Base-by-base conservation (phyloP, 2,888 invertebrate genomes). In the Pseudanteris insignis region DNA sequence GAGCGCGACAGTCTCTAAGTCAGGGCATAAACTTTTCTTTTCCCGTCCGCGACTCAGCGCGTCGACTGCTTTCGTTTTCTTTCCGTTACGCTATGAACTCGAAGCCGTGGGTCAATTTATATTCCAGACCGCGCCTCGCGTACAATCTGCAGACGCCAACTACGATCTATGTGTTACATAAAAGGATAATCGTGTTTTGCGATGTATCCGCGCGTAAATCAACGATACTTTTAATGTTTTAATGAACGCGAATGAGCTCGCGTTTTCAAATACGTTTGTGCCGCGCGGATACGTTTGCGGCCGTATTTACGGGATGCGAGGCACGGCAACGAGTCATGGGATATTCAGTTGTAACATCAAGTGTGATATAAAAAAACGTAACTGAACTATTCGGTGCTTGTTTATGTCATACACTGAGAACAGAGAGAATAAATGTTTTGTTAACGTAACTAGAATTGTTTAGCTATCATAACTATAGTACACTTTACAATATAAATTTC, bases 61-160 rank as follows among this genome's bases (percentile, higher is more conserved):
- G n/a, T n/a, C 33, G 32, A 30, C 43, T 50, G 54, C 58, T 58
- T 58, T 63, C 63, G 47, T 59, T 63, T 63, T 59, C 61, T 44
- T 55, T 51, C 50, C 34, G 55, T 41, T 25, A 25, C 32, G 51
- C 51, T 18, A 36, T 41, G 36, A 51, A 51, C 46, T 51, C 61
- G 15, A 8, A 32, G 34, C 11, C 25, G 30, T 10, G 32, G 46
- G 46, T 55, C 41, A 54, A 62, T 62, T 62, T 62, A 51, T 62
- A 62, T 62, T 57, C 61, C 36, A 37, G 41, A 41, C 46, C 21
- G 51, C 33, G 32, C 47, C 51, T 47, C 46, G 32, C 24, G 30
- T 47, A 46, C 50, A 55, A 36, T 47, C 41, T 46, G 40, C 44
- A 48, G 54, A 60, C 44, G 43, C 43, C 37, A 48, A 48, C 32